Evolutionary conservation across 2,888 invertebrate genomes (phyloP), one percentile per base, ranked within the genome.

Genomic region (Pandemis heparana): DNA sequence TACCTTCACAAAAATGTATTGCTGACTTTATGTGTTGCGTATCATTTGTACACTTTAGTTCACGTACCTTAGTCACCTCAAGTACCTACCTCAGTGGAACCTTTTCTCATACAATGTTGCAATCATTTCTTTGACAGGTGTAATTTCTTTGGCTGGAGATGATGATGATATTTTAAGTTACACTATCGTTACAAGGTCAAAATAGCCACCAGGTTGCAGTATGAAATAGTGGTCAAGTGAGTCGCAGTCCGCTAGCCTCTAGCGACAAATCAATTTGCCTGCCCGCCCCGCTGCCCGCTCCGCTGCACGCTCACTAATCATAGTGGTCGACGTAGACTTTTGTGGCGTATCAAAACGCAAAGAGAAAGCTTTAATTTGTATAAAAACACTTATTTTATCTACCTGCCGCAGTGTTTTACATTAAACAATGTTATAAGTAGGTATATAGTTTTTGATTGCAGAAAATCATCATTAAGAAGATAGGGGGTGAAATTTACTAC

Each of bases 181-280:
- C 14, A n/a, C n/a, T 48, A 14, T 48, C 48, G n/a, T 48, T n/a
- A 48, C 48, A 48, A 48, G 48, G n/a, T 48, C 59, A 59, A 59
- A 14, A 59, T 59, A 12, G 7, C 59, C 59, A 18, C 23, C 8
- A 56, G n/a, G n/a, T 48, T 16, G 51, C 51, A 10, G 10, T 70
- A n/a, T 62, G 70, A 74, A 79, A 73, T 79, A 78, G 75, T 78
- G 72, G 78, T 86, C 87, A 87, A 84, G 83, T 88, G 86, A 82
- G 73, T 76, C 77, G 76, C 68, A 73, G 12, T 63, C 68, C 71
- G 63, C 72, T 73, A 78, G 72, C 89, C 88, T 76, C 77, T 80
- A 85, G 89, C 86, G 81, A 81, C 77, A 79, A 88, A 89, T 89
- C 88, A 87, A 90, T 92, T 89, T 87, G 85, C 85, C 82, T 81